Evolutionary conservation across 2,888 invertebrate genomes (phyloP).

Genomic region (Lasioglossum morio): DNA sequence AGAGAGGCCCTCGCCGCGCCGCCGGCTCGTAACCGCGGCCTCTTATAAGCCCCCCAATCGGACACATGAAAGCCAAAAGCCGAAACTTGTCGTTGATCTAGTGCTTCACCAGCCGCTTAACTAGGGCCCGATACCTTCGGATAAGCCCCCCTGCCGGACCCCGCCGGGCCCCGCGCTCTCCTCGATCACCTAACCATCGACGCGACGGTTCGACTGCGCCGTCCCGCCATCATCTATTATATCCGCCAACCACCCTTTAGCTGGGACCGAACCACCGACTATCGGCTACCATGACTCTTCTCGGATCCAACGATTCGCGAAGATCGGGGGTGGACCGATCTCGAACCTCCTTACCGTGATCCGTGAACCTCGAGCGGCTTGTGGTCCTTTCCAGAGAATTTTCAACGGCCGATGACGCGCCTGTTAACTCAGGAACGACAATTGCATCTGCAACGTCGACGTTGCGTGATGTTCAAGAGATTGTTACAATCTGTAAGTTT

Average conservation of each 20-base stretch:
- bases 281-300: constrained; percentile 61
- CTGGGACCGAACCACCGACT: constrained; percentile 62
- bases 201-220: constrained; percentile 71
- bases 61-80: constrained; percentile 82
- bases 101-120: constrained; percentile 81
- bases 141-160: constrained; percentile 71
- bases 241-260: constrained; percentile 73
- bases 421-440: no score
- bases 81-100: constrained; percentile 84
- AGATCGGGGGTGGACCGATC: constrained; percentile 45
- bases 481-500: not conserved
- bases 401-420: not conserved
- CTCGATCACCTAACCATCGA: constrained; percentile 58
- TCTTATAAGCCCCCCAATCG: constrained; percentile 76
- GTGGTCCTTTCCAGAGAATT: not conserved
- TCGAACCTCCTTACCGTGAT: not conserved
- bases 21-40: constrained; percentile 72
- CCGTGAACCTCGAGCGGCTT: not conserved
- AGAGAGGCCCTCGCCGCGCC: constrained; percentile 50
- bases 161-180: not conserved
- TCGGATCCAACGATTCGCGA: constrained; percentile 36
- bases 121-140: constrained; percentile 81
- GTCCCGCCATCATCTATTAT: constrained; percentile 78
- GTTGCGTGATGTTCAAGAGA: not conserved
- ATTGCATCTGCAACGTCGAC: no score